Conservation (phyloP, 2,888 invertebrate genomes). For the Entomobrya multifasciata region DNA sequence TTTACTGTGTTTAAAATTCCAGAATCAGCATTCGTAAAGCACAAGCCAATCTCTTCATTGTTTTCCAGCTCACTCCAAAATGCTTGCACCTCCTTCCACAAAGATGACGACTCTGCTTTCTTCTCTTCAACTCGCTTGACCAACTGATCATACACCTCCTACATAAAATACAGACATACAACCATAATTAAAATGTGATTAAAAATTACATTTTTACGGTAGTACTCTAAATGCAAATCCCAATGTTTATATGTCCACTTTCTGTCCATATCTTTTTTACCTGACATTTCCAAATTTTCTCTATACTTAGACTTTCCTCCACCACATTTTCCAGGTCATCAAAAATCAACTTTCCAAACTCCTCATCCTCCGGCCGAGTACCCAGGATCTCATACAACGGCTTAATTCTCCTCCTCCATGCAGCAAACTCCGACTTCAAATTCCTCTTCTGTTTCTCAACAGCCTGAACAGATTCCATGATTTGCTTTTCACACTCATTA, state of each 20-base stretch:
- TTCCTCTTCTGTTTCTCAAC: conserved; percentile 31
- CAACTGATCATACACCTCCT: conserved; percentile 60
- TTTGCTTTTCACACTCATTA: conserved; percentile 54
- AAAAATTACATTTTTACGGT: too few relatives aligned
- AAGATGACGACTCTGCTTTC: neutral
- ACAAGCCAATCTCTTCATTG: conserved; percentile 66
- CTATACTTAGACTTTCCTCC: neutral
- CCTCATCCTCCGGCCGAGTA: conserved; percentile 28
- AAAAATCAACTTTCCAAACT: conserved; percentile 24
- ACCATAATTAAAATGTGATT: conserved; percentile 18
- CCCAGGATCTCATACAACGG: conserved; percentile 64
- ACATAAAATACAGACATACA: too few relatives aligned
- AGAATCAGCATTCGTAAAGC: conserved; percentile 64
- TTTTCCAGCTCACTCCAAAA: conserved; percentile 53
- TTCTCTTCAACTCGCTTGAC: conserved; percentile 19
- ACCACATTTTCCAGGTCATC: neutral
- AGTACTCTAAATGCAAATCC: too few relatives aligned
- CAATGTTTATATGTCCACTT: too few relatives aligned
- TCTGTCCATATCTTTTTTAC: neutral
- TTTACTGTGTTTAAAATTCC: conserved; percentile 64
- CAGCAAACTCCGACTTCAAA: conserved; percentile 41
- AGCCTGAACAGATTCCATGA: conserved; percentile 24
- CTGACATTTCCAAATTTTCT: conserved; percentile 51
- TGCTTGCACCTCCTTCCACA: conserved; percentile 55
- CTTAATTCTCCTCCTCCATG: conserved; percentile 69